Percentiles rank a stretch among this genome's conserved stretches.
Conservation (phyloP, 2,888 invertebrate genomes). For the Drosophila nr. fundita region DNA sequence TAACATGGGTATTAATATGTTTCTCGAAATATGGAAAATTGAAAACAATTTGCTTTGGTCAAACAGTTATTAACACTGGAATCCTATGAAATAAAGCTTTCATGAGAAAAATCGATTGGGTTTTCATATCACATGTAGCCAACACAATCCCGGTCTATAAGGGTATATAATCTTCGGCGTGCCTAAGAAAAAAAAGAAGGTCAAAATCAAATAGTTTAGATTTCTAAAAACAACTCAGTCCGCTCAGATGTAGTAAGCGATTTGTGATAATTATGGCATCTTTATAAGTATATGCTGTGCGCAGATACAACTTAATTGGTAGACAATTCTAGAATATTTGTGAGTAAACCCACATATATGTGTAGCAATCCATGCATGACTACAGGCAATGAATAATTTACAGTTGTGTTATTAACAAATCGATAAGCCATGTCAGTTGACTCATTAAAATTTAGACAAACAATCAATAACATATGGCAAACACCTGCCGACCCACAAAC, state of each 20-base stretch:
- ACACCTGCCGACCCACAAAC: conserved; percentile 3
- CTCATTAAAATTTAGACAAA: conserved; percentile 52
- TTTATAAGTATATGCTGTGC: conserved; percentile 5
- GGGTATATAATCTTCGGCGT: not conserved
- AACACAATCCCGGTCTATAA: not conserved
- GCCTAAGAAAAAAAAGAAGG: not conserved
- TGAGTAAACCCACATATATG: conserved; percentile 1
- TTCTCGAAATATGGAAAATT: not conserved
- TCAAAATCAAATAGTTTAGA: not conserved
- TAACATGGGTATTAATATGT: not conserved
- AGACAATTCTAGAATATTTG: not conserved
- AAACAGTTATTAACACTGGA: not conserved
- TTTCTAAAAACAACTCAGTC: not conserved
- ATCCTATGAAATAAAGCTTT: not conserved
- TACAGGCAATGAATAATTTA: conserved; percentile 60
- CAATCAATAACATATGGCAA: conserved; percentile 42
- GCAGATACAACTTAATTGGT: conserved; percentile 5
- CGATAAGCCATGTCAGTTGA: conserved; percentile 55
- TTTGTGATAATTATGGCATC: conserved; percentile 8
- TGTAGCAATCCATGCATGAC: conserved; percentile 16
- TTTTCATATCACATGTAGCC: not conserved
- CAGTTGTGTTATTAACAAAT: conserved; percentile 52
- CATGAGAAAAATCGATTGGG: not conserved
- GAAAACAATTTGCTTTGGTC: not conserved
- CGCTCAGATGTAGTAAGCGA: not conserved